phyloP scores from a whole-genome alignment of 2,113 vertebrate genomes.

The Gracilinanus agilis region DNA sequence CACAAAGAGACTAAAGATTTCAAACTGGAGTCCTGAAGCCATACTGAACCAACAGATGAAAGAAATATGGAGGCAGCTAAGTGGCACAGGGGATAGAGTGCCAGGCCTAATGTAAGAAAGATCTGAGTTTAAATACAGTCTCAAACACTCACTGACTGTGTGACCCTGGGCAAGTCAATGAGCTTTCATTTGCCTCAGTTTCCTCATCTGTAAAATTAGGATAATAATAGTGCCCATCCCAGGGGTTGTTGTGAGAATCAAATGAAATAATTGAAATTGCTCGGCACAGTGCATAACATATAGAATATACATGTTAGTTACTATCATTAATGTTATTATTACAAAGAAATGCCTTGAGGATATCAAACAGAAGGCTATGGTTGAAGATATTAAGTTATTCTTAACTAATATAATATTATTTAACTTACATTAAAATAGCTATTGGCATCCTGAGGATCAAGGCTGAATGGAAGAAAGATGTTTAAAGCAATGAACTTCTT shows the following conservation, averaged over 20 bases:
- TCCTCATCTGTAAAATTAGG: neutral
- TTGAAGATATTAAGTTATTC: neutral
- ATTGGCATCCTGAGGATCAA: neutral
- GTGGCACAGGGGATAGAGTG: neutral
- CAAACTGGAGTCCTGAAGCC: neutral
- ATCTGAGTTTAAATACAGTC: neutral
- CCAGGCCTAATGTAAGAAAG: neutral
- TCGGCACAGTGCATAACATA: neutral
- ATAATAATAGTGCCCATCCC: neutral
- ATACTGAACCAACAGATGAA: neutral
- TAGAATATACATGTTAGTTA: neutral
- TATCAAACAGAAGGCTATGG: neutral
- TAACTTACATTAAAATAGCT: neutral
- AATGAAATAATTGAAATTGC: neutral
- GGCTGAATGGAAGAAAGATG: neutral
- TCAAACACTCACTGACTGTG: neutral
- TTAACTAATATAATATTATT: neutral
- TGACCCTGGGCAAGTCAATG: neutral
- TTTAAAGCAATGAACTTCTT: neutral
- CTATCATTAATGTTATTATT: neutral
- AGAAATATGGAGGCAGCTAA: neutral
- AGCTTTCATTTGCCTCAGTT: neutral
- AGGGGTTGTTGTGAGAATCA: neutral
- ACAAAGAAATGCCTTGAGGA: neutral
- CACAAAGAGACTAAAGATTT: neutral